phyloP scores from a whole-genome alignment of 1,140 invertebrate genomes.

The Lethocerus indicus region DNA sequence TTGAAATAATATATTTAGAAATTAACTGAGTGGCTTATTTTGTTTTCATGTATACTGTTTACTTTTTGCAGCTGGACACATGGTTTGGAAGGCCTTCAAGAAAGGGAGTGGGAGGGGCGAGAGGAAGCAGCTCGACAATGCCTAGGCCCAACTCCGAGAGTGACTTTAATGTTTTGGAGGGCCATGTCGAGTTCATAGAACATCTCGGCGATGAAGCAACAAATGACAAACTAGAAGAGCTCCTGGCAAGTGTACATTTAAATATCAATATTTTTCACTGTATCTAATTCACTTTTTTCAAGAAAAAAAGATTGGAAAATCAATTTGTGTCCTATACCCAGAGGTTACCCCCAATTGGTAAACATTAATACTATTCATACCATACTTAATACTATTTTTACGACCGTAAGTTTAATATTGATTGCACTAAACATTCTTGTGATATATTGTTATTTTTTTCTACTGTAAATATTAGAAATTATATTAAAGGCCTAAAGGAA shows the following conservation, averaged over 20 bases:
- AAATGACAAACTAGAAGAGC: slow-evolving; percentile 58
- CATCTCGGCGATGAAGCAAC: slow-evolving; percentile 54
- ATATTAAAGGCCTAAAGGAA: too few relatives aligned
- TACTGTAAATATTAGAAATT: too few relatives aligned
- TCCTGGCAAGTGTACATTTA: slow-evolving; percentile 38
- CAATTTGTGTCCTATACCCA: too few relatives aligned
- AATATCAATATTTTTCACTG: background rate
- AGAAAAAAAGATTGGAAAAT: too few relatives aligned
- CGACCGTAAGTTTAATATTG: too few relatives aligned
- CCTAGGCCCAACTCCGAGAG: slow-evolving; percentile 26
- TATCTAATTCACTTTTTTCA: background rate
- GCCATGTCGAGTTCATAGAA: slow-evolving; percentile 36
- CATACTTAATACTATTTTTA: too few relatives aligned
- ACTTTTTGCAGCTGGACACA: slow-evolving; percentile 42
- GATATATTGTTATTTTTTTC: too few relatives aligned
- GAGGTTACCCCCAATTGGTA: background rate
- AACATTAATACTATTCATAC: too few relatives aligned
- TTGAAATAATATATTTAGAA: too few relatives aligned
- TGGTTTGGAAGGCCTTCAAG: slow-evolving; percentile 48
- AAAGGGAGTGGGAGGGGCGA: slow-evolving; percentile 18
- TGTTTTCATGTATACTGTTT: background rate
- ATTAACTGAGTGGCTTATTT: too few relatives aligned
- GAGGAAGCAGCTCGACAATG: slow-evolving; percentile 14
- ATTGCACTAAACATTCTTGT: too few relatives aligned
- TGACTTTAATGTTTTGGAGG: slow-evolving; percentile 44